A percentile compares a stretch with the other conserved stretches of the same genome.
Conservation (phyloP, 2,888 invertebrate species). For the Chydorus sphaericus region DNA sequence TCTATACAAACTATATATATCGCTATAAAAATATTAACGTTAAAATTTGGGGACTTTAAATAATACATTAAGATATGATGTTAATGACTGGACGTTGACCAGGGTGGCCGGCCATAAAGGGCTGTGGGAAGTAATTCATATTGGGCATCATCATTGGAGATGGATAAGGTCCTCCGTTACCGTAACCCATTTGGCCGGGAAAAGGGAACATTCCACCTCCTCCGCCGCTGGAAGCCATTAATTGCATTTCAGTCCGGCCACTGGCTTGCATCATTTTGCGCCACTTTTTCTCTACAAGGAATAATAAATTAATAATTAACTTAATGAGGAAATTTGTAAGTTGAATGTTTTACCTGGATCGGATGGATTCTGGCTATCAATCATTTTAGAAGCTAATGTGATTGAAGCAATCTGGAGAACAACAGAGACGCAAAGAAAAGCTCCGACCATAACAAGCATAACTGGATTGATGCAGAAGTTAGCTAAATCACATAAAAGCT, state of each 20-base stretch:
- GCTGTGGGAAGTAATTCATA: neutral
- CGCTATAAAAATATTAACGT: too few relatives aligned
- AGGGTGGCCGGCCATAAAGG: neutral
- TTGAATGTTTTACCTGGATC: neutral
- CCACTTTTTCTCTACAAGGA: neutral
- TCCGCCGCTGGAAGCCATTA: neutral
- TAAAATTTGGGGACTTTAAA: too few relatives aligned
- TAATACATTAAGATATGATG: neutral
- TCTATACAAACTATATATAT: too few relatives aligned
- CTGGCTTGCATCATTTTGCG: neutral
- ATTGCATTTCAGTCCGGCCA: neutral
- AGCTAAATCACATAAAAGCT: slow-evolving; percentile 7
- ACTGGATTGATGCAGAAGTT: slow-evolving; percentile 12
- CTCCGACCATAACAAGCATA: slow-evolving; percentile 3
- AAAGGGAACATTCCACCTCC: neutral
- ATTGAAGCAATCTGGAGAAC: slow-evolving; percentile 11
- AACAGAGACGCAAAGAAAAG: slow-evolving; percentile 5
- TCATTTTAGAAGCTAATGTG: slow-evolving; percentile 6
- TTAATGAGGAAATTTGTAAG: neutral
- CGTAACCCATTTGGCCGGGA: neutral
- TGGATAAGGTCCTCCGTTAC: neutral
- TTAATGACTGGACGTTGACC: neutral
- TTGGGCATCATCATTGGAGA: neutral
- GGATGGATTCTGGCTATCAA: neutral
- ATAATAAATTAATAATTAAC: too few relatives aligned